phyloP scores from a whole-genome alignment of 2,797 vertebrate species.

The Luscinia luscinia region DNA sequence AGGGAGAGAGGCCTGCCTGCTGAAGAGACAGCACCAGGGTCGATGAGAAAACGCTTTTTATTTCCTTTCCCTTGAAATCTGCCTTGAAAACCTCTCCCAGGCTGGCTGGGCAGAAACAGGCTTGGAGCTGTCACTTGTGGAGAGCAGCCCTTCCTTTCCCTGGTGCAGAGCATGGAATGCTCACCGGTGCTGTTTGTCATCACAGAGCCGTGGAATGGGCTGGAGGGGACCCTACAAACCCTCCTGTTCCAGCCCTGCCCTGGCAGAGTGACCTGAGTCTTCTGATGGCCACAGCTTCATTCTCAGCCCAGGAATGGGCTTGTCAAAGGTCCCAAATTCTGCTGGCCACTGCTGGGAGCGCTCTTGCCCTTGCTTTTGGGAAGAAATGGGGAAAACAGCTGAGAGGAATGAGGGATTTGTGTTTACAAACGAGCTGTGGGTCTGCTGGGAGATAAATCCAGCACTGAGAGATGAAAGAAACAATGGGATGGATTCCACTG shows the following conservation, averaged over 20 bases:
- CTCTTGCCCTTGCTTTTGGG: background rate
- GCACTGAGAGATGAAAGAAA: too few relatives aligned
- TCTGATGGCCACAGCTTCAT: background rate
- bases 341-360: fast-evolving
- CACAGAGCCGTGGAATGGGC: background rate
- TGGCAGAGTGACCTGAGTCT: background rate
- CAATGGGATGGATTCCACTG: too few relatives aligned
- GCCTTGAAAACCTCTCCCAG: slow-evolving; percentile 48
- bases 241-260: fast-evolving
- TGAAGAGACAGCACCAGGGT: slow-evolving; percentile 59
- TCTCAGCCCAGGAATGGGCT: background rate
- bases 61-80: slow-evolving; percentile 72
- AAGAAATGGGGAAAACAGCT: background rate
- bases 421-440: too few relatives aligned
- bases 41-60: slow-evolving; percentile 66
- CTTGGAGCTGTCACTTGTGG: slow-evolving; percentile 46
- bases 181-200: background rate
- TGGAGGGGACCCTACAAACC: background rate
- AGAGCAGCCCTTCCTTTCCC: slow-evolving; percentile 45
- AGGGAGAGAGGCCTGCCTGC: slow-evolving; percentile 53
- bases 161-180: background rate
- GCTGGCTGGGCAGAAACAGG: slow-evolving; percentile 51
- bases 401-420: too few relatives aligned
- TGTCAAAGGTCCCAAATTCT: background rate
- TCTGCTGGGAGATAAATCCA: too few relatives aligned